phyloP scores from a whole-genome alignment of 2,888 invertebrate species.

The Epicampocera succincta region DNA sequence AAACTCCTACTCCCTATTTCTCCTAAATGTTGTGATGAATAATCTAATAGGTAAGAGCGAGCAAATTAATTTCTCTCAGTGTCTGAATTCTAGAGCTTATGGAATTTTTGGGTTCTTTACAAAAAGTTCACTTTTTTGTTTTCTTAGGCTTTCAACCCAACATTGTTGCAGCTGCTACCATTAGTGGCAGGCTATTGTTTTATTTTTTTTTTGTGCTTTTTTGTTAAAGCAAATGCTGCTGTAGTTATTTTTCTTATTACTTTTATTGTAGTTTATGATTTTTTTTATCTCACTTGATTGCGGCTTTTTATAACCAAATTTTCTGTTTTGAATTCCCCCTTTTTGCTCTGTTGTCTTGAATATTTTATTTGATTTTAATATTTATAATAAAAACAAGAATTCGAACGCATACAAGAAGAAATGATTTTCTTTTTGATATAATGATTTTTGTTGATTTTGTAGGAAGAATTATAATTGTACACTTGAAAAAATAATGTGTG shows the following conservation, averaged over 20 bases:
- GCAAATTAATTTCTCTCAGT: conserved; percentile 6
- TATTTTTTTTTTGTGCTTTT: background rate
- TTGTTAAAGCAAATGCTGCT: background rate
- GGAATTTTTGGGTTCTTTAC: background rate
- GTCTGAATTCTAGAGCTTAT: background rate
- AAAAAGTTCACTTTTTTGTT: background rate
- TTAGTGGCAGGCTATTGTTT: background rate
- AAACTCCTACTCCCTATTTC: no score
- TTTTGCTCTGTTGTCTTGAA: conserved; percentile 49
- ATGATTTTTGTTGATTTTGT: no score
- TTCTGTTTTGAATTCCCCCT: background rate
- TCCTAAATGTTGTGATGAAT: no score
- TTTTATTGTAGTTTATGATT: conserved; percentile 51
- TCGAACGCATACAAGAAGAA: no score
- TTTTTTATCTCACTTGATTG: conserved; percentile 66
- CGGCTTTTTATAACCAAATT: conserved; percentile 36
- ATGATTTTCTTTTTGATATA: no score
- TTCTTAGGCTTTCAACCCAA: background rate
- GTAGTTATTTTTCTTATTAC: conserved; percentile 13
- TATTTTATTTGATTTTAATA: conserved; percentile 65
- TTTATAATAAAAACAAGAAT: conserved; percentile 41
- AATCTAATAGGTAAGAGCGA: no score
- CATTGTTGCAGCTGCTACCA: conserved; percentile 21
- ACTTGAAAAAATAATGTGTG: no score
- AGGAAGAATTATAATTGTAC: no score